These are phyloP conservation scores for Darevskia nairensis DNA, from an alignment of 2,797 vertebrate species.

Conservation along the genomic window DNA sequence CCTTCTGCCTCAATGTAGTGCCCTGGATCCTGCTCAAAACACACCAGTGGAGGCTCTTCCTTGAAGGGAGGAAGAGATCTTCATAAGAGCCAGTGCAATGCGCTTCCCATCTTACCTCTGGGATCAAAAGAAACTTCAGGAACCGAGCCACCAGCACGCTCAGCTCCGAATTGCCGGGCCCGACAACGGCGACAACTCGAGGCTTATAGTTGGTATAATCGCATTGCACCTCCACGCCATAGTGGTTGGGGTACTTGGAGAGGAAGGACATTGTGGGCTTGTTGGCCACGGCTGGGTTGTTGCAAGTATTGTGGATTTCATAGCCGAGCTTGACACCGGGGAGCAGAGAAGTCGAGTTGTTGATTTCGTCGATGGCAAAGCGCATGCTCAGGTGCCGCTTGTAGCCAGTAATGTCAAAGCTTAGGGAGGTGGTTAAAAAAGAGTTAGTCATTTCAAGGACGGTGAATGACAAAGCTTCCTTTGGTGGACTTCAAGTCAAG, in stretches of 20 bases:
- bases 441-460: too few relatives aligned
- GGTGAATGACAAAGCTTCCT: neutral
- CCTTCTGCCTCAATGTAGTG: too few relatives aligned
- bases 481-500: too few relatives aligned
- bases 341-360: slow-evolving; percentile 46
- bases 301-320: slow-evolving; percentile 56
- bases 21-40: too few relatives aligned
- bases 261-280: slow-evolving; percentile 11
- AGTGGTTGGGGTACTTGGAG: neutral
- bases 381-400: slow-evolving; percentile 36
- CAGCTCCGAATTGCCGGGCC: slow-evolving; percentile 33
- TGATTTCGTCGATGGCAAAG: slow-evolving; percentile 48
- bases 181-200: slow-evolving; percentile 45
- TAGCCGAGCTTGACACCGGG: slow-evolving; percentile 50
- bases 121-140: slow-evolving; percentile 43
- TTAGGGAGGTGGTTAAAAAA: neutral
- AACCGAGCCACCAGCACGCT: slow-evolving; percentile 30
- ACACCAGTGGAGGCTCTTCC: too few relatives aligned
- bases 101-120: slow-evolving; percentile 30
- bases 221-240: neutral
- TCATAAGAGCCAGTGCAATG: too few relatives aligned
- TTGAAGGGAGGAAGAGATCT: too few relatives aligned
- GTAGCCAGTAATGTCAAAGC: slow-evolving; percentile 22
- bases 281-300: neutral
- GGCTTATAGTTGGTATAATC: slow-evolving; percentile 25